Evolutionary conservation across 2,888 invertebrate genomes (phyloP).

Genomic region (Ptychoptera contaminata): DNA sequence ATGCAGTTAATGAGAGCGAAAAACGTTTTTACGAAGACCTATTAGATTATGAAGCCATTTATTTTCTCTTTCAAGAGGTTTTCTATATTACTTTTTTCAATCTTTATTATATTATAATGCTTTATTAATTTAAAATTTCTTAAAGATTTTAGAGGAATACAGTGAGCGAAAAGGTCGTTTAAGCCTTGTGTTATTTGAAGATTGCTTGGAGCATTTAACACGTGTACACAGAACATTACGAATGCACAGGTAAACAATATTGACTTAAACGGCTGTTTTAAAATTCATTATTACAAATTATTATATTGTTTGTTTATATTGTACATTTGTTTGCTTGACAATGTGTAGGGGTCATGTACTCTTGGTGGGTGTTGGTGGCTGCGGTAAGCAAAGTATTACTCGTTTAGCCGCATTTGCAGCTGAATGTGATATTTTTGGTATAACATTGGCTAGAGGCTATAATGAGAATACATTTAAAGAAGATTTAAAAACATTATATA

Average conservation of each 20-base stretch:
- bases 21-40: constrained; percentile 75
- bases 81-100: not conserved
- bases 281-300: not conserved
- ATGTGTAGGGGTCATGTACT: constrained; percentile 63
- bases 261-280: not conserved
- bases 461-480: constrained; percentile 70
- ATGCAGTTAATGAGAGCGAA: constrained; percentile 66
- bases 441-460: constrained; percentile 71
- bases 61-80: constrained; percentile 74
- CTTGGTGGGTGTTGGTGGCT: constrained; percentile 77
- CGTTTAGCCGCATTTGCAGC: constrained; percentile 72
- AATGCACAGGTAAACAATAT: constrained; percentile 36
- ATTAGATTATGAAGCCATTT: constrained; percentile 79
- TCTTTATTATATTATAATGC: not conserved
- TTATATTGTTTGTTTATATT: not conserved
- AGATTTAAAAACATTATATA: constrained; percentile 68
- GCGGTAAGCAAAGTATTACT: constrained; percentile 73
- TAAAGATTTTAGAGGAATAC: constrained; percentile 68
- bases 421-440: constrained; percentile 66
- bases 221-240: constrained; percentile 71
- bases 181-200: constrained; percentile 76
- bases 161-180: constrained; percentile 59
- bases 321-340: constrained; percentile 14
- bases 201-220: constrained; percentile 81
- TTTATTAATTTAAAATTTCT: constrained; percentile 6